Evolutionary conservation across 2,113 vertebrate genomes (phyloP), one percentile per base, ranked within the genome.

Genomic region (Cephalophus harveyi): DNA sequence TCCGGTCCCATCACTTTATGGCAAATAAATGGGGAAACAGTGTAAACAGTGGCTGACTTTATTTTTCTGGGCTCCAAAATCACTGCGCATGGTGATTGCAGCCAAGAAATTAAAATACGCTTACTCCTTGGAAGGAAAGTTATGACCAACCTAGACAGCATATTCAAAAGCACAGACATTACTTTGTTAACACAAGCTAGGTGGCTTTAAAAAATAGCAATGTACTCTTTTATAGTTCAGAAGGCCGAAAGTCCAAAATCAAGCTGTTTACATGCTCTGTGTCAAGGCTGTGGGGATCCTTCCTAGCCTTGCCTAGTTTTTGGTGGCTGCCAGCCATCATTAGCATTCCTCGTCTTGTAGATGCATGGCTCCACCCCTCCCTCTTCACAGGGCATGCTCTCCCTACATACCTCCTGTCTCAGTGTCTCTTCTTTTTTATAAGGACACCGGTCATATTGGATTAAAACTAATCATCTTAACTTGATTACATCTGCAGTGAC

Each of bases 391-490:
- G 2, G 40, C 6, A 1, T 50, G 40, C 40, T 40, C 25, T 76
- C 43, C 25, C 28, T 19, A 2, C 8, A 0, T 1, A 36, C 11
- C 40, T 92, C 19, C 74, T 89, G 71, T 48, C 57, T 57, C 33
- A n/a, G 52, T 13, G 27, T 54, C 55, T 87, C n/a, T 84, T 91
- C 64, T 52, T 50, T 76, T 64, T 36, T n/a, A 27, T 90, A 74
- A 79, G 33, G 50, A 92, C 10, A 54, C 52, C 4, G 14, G 46
- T 62, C 46, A 43, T 16, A 27, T 6, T 74, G 67, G 46, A 43
- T 27, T 90, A 74, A 94, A 81, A 43, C 23, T 64, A 78, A 91
- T 76, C 74, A 59, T 90, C 86, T 94, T 85, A 81, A 79, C 27
- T 64, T 67, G 40, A 40, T 40, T 40, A 40, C 40, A 40, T 40